Percentiles rank a stretch among this genome's conserved stretches.
These are phyloP conservation scores for Choloepus hoffmanni DNA, from an alignment of 2,113 vertebrate species.

Conservation along the genomic window DNA sequence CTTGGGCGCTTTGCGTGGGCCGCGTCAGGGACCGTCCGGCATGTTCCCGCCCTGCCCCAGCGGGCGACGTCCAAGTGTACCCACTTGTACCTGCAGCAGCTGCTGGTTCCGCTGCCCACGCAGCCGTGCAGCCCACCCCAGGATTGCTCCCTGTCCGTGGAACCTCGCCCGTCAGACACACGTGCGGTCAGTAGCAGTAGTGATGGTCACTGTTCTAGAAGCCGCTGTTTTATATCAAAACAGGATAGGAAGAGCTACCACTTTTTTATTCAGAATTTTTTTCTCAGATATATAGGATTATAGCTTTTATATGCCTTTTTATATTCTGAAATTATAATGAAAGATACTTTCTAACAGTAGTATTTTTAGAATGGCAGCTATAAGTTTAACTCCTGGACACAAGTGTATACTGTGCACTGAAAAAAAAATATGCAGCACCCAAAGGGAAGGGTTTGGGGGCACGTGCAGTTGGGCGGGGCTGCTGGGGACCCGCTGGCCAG, in stretches of 20 bases:
- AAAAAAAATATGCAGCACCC: not conserved
- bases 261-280: constrained; percentile 73
- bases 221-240: constrained; percentile 45
- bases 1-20: constrained; percentile 62
- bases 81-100: not conserved
- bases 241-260: constrained; percentile 54
- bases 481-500: not conserved
- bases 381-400: constrained; percentile 57
- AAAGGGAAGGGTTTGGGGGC: not conserved
- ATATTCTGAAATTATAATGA: constrained; percentile 77
- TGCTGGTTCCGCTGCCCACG: not conserved
- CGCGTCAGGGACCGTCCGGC: not conserved
- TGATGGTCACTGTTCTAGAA: not conserved
- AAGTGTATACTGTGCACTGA: constrained; percentile 42
- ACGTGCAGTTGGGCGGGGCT: not conserved
- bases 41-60: not conserved
- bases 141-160: constrained; percentile 31
- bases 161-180: not conserved
- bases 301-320: constrained; percentile 82
- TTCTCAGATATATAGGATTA: constrained; percentile 69
- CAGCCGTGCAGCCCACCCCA: not conserved
- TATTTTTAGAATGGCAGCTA: constrained; percentile 77
- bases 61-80: not conserved
- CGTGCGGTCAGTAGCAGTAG: not conserved
- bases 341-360: constrained; percentile 71